Evolutionary conservation across 2,113 vertebrate species (phyloP).

Genomic region (Conger conger): DNA sequence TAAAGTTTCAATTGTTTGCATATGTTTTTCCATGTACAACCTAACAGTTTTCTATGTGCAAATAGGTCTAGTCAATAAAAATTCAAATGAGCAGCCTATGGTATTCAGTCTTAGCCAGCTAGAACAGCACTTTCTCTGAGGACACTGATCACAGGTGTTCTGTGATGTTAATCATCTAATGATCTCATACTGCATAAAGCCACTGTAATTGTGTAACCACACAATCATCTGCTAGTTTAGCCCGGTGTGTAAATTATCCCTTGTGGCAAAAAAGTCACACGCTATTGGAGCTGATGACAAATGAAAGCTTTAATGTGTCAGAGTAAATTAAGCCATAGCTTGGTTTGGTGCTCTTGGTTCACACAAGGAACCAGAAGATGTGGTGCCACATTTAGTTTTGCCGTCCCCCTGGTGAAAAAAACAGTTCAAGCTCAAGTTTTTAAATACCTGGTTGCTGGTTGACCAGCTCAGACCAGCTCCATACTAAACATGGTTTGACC

Average conservation of each 20-base stretch:
- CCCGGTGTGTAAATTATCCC: neutral
- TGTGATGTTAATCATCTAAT: constrained; percentile 14
- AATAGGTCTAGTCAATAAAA: neutral
- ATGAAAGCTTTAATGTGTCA: neutral
- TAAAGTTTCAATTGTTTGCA: neutral
- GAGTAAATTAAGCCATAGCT: neutral
- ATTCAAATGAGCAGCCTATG: neutral
- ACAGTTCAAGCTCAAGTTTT: too few relatives aligned
- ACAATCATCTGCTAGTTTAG: constrained; percentile 14
- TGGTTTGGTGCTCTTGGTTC: neutral
- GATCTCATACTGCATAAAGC: neutral
- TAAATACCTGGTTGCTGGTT: too few relatives aligned
- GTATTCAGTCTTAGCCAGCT: neutral
- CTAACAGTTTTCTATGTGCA: neutral
- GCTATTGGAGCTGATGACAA: neutral
- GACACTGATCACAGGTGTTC: constrained; percentile 11
- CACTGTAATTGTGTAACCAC: constrained; percentile 6
- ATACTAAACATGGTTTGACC: too few relatives aligned
- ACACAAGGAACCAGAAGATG: neutral
- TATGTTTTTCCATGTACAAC: neutral
- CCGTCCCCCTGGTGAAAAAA: too few relatives aligned
- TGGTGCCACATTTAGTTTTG: neutral
- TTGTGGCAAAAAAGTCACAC: neutral
- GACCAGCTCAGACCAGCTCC: too few relatives aligned
- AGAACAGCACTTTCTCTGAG: constrained; percentile 1